A percentile compares a stretch with the other conserved stretches of the same genome.
These are phyloP conservation scores for Melanostoma scalare DNA, from an alignment of 2,888 invertebrate genomes.

Conservation along the genomic window DNA sequence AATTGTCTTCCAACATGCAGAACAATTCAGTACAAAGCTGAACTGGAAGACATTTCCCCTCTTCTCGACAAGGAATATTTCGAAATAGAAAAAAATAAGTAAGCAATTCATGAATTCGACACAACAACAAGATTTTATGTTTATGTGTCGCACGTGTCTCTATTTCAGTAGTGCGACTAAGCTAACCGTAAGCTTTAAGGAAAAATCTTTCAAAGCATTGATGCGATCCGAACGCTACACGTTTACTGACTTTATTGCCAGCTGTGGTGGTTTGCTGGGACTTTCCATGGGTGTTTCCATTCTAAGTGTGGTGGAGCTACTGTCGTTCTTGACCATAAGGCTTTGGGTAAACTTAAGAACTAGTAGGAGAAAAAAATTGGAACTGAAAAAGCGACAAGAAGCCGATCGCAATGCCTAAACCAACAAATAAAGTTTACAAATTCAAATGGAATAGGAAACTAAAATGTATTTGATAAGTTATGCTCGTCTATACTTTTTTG, in stretches of 20 bases:
- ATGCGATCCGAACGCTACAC: conserved; percentile 87
- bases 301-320: conserved; percentile 82
- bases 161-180: conserved; percentile 74
- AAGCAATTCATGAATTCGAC: too few relatives aligned
- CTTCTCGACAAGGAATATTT: too few relatives aligned
- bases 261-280: conserved; percentile 87
- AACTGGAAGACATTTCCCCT: not conserved
- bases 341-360: not conserved
- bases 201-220: conserved; percentile 87
- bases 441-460: too few relatives aligned
- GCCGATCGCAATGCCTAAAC: too few relatives aligned
- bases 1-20: conserved; percentile 2
- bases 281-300: conserved; percentile 82
- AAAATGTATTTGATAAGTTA: too few relatives aligned
- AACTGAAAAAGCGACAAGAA: not conserved
- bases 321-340: conserved; percentile 82
- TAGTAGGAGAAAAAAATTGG: not conserved
- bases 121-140: not conserved
- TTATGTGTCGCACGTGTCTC: too few relatives aligned
- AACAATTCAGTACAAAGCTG: not conserved
- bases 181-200: conserved; percentile 87
- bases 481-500: too few relatives aligned
- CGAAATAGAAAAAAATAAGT: too few relatives aligned
- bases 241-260: conserved; percentile 86
- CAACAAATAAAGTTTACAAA: too few relatives aligned